Evolutionary conservation across 1,140 invertebrate genomes (phyloP), one percentile per base, ranked within the genome.

Genomic region (Papilio xuthus): DNA sequence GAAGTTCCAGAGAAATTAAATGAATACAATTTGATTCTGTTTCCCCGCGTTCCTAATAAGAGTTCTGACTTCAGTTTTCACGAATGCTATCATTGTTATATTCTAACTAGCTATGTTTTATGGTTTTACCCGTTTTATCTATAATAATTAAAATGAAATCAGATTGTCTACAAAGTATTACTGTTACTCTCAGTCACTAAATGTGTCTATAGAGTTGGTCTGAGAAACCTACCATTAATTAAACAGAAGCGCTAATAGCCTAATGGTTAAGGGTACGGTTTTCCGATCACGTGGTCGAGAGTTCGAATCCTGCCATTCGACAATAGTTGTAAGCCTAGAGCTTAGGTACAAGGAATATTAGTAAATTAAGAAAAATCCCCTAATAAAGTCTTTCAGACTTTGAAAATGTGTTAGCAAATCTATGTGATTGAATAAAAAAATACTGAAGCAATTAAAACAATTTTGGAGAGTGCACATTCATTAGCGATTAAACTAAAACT

Each of bases 1-100:
- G 20, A 15, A 26, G 42, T 47, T 73, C 71, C 71, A 47, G 42
- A 26, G 71, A 73, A 23, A 73, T 73, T 73, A 73, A 73, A 73
- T 44, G 42, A 44, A 42, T 73, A 73, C 71, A 73, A 23, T 73
- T 73, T 73, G 71, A 73, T 47, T 73, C 71, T 23, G 41, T 73
- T 47, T 73, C 42, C 42, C 20, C 9, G 42, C 8, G 23, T n/a
- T 47, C 12, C 4, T 73, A 26, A 73, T 47, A 73, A 73, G 37
- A 73, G 42, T 73, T 73, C 20, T 23, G 41, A 47, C 23, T 73
- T 73, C 20, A 73, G 42, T 73, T 73, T 47, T 47, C 32, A 15
- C 10, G 60, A 28, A 60, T 60, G 8, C 23, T 23, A 10, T 67
- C 26, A 67, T 67, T 67, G 23, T 28, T 67, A 15, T 32, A 15